phyloP scores from a whole-genome alignment of 2,888 invertebrate genomes.

The Amorpha juglandis region DNA sequence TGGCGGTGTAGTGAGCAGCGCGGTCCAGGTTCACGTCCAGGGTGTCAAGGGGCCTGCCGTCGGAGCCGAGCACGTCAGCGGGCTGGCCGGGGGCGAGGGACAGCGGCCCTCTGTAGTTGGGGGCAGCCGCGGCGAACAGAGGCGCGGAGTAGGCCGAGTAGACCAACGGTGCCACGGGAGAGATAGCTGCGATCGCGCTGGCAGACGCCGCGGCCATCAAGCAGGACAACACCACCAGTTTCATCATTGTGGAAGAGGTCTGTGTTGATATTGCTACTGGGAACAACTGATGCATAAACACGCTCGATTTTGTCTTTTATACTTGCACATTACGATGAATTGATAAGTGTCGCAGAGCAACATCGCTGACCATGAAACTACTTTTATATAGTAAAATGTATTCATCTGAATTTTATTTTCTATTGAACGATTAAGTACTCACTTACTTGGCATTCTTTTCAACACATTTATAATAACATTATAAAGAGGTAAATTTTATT shows the following conservation, averaged over 20 bases:
- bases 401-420: neutral
- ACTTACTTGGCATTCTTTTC: neutral
- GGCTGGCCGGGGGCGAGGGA: conserved; percentile 66
- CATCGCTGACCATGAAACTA: conserved; percentile 64
- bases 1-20: conserved; percentile 64
- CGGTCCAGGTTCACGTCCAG: conserved; percentile 74
- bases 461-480: too few species aligned
- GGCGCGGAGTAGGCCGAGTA: conserved; percentile 39
- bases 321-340: conserved; percentile 47
- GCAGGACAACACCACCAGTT: conserved; percentile 86
- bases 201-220: conserved; percentile 84
- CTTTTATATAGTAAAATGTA: conserved; percentile 47
- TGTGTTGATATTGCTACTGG: conserved; percentile 66
- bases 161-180: conserved; percentile 37
- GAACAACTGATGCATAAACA: conserved; percentile 65
- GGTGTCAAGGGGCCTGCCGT: conserved; percentile 75
- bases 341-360: conserved; percentile 58
- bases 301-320: conserved; percentile 55
- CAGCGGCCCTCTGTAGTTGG: conserved; percentile 32
- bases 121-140: neutral
- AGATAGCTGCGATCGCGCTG: conserved; percentile 38
- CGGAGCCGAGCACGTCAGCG: conserved; percentile 67
- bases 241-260: conserved; percentile 78
- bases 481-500: too few species aligned
- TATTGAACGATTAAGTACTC: neutral